These are phyloP conservation scores for Leucoraja ocellata DNA, from an alignment of 2,797 vertebrate genomes.

Conservation along the genomic window DNA sequence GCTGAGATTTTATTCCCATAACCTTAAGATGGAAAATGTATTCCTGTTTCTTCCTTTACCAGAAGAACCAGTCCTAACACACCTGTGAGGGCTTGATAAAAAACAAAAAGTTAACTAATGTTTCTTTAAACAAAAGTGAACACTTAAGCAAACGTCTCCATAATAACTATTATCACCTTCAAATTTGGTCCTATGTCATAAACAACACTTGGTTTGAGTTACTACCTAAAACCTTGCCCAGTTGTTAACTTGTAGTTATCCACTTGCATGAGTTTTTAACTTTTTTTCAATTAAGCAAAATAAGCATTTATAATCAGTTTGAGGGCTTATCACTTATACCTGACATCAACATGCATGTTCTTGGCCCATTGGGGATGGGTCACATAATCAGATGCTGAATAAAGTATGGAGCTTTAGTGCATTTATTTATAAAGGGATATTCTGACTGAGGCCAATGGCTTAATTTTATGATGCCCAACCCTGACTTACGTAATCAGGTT, in stretches of 20 bases:
- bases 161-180: background rate
- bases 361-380: no score
- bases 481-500: no score
- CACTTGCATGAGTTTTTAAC: background rate
- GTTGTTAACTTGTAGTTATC: background rate
- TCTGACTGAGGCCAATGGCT: no score
- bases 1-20: background rate
- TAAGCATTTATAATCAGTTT: no score
- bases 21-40: background rate
- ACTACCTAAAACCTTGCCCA: no score
- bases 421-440: no score
- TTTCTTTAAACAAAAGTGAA: background rate
- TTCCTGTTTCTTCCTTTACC: background rate
- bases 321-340: no score
- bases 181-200: background rate
- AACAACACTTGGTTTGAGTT: background rate
- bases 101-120: background rate
- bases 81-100: background rate
- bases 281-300: background rate
- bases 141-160: background rate
- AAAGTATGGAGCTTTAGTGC: no score
- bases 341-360: no score
- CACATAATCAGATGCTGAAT: no score
- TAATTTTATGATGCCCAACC: no score
- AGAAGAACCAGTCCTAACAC: background rate